Base-by-base conservation (phyloP, 2,113 vertebrate species). In the Panurus biarmicus region DNA sequence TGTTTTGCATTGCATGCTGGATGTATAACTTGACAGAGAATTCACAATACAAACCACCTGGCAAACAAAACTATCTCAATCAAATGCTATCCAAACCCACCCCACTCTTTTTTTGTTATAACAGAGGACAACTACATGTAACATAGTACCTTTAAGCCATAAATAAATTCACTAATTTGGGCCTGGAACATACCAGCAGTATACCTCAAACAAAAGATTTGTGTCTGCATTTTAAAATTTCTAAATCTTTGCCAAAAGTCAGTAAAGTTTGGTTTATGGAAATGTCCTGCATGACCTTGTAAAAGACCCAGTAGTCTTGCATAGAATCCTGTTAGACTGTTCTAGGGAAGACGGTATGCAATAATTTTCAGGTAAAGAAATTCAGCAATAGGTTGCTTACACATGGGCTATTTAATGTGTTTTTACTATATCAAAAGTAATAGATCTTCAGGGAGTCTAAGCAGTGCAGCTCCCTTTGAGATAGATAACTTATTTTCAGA, bases 11-110 rank as follows among this genome's bases (percentile, higher is more conserved):
- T 95, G 94, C 80, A 92, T 89, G 57, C 94, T 96, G 93, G 89
- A 95, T 90, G 89, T 92, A 67, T 82, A 95, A 94, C 83, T 94
- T 96, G 94, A 94, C 95, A 96, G 87, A 96, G 45, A 95, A 95
- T 94, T 95, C 93, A 82, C 92, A 95, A 96, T 69, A 87, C 61
- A 93, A 95, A 69, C 93, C 96, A 96, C 83, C 93, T 97, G 94
- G 92, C 83, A 95, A 94, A 95, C 77, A 96, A 93, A 91, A 92
- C 53, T 64, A 33, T 62, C 77, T 73, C 60, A 47, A 73, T 74
- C 90, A 74, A 93, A 90, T 72, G 25, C 57, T 89, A 51, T 72
- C 47, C 79, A 76, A 93, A 90, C 15, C 75, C 54, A 42, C 12
- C 17, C 26, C 23, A 53, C 15, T 67, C 61, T 72, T 71, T 92